These are phyloP conservation scores for Lordiphosa mommai DNA, from an alignment of 1,140 invertebrate genomes.

Conservation along the genomic window DNA sequence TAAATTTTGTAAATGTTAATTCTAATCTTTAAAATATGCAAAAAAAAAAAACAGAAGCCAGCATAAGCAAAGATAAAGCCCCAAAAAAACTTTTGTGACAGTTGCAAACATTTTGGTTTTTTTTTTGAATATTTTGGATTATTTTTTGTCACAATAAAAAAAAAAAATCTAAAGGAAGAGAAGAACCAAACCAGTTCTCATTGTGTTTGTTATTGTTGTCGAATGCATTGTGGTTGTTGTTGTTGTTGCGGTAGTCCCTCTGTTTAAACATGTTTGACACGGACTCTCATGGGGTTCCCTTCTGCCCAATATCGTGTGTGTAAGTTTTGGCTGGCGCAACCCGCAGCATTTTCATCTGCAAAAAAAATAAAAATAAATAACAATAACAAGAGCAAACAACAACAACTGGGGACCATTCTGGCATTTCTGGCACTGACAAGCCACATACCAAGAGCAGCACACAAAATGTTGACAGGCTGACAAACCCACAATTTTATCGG, in stretches of 20 bases:
- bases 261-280: conserved; percentile 72
- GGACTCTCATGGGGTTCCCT: conserved; percentile 60
- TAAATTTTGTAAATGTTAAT: too few relatives aligned
- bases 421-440: conserved; percentile 64
- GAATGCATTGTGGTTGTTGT: conserved; percentile 46
- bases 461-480: conserved; percentile 62
- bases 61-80: conserved; percentile 28
- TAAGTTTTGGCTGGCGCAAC: conserved; percentile 48
- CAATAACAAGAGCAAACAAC: conserved; percentile 20
- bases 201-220: conserved; percentile 54
- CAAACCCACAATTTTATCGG: conserved; percentile 24
- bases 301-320: conserved; percentile 10
- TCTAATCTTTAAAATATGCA: too few relatives aligned
- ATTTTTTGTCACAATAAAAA: conserved; percentile 58
- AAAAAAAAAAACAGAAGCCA: too few relatives aligned
- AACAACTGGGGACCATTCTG: conserved; percentile 15
- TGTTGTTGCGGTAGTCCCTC: conserved; percentile 63
- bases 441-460: conserved; percentile 47
- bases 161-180: conserved; percentile 4
- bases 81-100: conserved; percentile 38
- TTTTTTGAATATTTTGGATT: conserved; percentile 31
- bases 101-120: conserved; percentile 60
- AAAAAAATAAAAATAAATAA: conserved; percentile 18
- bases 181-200: conserved; percentile 40
- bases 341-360: conserved; percentile 49